Evolutionary conservation across 2,888 invertebrate genomes (phyloP).

Genomic region (Rhimphoctona megacephalus): DNA sequence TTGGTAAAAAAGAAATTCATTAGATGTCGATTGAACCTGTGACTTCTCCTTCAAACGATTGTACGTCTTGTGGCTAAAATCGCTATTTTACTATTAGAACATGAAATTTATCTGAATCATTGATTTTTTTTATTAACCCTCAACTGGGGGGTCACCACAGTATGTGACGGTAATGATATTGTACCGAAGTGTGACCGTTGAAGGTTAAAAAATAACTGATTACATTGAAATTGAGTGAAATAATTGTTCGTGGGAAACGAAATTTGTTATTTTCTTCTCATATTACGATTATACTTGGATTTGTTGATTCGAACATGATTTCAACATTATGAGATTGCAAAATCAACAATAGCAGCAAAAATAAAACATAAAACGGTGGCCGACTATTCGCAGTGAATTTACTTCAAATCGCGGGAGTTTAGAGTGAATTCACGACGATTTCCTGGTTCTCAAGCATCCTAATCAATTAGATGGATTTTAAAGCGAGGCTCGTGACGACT

Average conservation of each 20-base stretch:
- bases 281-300: not conserved
- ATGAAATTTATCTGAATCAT: no score
- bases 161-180: no score
- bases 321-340: not conserved
- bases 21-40: no score
- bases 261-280: not conserved
- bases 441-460: conserved; percentile 70
- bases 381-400: conserved; percentile 10
- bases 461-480: conserved; percentile 71
- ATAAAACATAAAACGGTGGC: not conserved
- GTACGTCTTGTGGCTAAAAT: not conserved
- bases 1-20: no score
- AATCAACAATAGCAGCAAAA: not conserved
- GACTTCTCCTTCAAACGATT: no score
- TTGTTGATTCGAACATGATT: conserved; percentile 8
- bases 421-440: conserved; percentile 47
- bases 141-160: no score
- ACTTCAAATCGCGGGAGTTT: conserved; percentile 35
- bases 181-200: no score
- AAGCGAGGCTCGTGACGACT: conserved; percentile 69
- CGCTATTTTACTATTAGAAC: not conserved
- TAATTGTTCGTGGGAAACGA: not conserved
- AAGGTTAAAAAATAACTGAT: not conserved
- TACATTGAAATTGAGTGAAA: not conserved
- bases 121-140: no score